Evolutionary conservation across 1,140 invertebrate genomes (phyloP), one percentile per base, ranked within the genome.

Genomic region (Brachionus asplanchnoidis): DNA sequence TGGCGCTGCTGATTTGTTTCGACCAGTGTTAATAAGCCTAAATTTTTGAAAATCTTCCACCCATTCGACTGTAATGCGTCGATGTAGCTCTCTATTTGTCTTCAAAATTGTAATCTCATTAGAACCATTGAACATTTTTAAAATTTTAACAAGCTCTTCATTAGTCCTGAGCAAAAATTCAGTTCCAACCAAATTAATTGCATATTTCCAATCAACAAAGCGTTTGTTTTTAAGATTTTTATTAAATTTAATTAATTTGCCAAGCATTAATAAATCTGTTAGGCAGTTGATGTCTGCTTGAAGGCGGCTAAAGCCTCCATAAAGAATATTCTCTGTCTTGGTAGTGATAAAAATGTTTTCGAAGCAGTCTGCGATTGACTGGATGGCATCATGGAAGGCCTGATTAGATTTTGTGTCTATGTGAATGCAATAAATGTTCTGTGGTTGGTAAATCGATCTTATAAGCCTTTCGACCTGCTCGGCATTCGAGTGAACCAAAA

Each of bases 351-450:
- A 86, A 14, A 89, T 87, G 85, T 89, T 89, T 46, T 86, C 73
- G 70, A 88, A 87, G 84, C 88, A 89, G 12, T 78, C 82, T 0
- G 85, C 86, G 9, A 89, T 77, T 0, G 78, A 60, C 28, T 42
- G 70, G 8, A 88, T 73, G 2, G 86, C 86, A 8, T 85, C 9
- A 17, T 86, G 70, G 32, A 88, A 68, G 0, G 36, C 9, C 4
- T 40, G 20, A 3, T 42, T 14, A 3, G 87, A 79, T 73, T 88
- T 86, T 2, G 28, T 68, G 70, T 89, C 88, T 8, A 89, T 86
- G 70, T 88, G 88, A 42, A 89, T 85, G 85, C 88, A 89, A 82
- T 88, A 89, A 2, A 85, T 65, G 85, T 89, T 89, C 53, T 89
- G 87, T 2, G 88, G 87, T 23, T 86, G 84, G 66, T 89, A 89